A percentile compares a stretch with the other conserved stretches of the same genome.
phyloP scores from a whole-genome alignment of 2,888 invertebrate species.

The Parascotia fuliginaria region DNA sequence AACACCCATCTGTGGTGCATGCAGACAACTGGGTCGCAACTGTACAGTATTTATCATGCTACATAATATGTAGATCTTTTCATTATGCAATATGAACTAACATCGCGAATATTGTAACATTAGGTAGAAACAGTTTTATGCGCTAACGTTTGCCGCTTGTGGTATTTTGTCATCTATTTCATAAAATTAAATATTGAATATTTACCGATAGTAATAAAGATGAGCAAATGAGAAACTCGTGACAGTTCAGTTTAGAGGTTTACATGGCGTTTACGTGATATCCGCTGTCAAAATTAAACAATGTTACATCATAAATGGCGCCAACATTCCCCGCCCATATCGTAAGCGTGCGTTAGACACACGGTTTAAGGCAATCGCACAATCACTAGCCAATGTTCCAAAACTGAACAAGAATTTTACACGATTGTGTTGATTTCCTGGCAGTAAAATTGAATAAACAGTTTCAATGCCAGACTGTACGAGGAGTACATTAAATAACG shows the following conservation, averaged over 20 bases:
- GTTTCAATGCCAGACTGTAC: conserved; percentile 80
- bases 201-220: conserved; percentile 52
- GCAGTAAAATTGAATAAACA: conserved; percentile 75
- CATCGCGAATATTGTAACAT: conserved; percentile 35
- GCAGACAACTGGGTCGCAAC: conserved; percentile 67
- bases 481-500: conserved; percentile 68
- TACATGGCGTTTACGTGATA: conserved; percentile 61
- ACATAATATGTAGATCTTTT: conserved; percentile 64
- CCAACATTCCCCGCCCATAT: conserved; percentile 62
- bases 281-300: conserved; percentile 67
- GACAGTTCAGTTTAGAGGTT: conserved; percentile 66
- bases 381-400: conserved; percentile 62
- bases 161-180: conserved; percentile 25
- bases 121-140: conserved; percentile 19
- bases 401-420: conserved; percentile 59
- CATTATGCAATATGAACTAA: conserved; percentile 65
- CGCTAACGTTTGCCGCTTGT: conserved; percentile 37
- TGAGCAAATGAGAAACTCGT: conserved; percentile 58
- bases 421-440: conserved; percentile 71
- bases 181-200: conserved; percentile 43
- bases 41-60: conserved; percentile 59
- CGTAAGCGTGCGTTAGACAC: conserved; percentile 37
- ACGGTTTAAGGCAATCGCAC: conserved; percentile 47
- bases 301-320: conserved; percentile 61
- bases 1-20: conserved; percentile 67